Percentiles rank a stretch among this genome's conserved stretches.
Conservation (phyloP, 2,113 vertebrate genomes). For the Sebastes fasciatus region DNA sequence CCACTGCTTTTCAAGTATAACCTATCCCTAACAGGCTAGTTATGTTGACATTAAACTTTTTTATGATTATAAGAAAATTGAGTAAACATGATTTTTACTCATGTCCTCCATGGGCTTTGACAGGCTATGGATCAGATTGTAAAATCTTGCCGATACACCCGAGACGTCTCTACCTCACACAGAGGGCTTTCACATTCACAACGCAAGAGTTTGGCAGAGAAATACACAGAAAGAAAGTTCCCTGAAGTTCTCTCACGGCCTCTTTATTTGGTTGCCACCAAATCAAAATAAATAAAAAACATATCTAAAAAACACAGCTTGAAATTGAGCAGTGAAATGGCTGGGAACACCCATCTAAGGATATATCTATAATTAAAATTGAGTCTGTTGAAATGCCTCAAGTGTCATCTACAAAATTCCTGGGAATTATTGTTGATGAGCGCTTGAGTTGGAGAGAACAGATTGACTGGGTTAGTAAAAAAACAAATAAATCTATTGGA, state of each 20-base stretch:
- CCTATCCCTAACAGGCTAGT: not conserved
- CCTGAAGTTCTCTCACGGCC: conserved; percentile 51
- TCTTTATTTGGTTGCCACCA: conserved; percentile 48
- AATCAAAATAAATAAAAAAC: conserved; percentile 44
- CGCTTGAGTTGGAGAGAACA: no score
- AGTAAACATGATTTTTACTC: not conserved
- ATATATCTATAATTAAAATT: no score
- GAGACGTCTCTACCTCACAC: not conserved
- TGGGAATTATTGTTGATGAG: no score
- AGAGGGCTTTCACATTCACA: not conserved
- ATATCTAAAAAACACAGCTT: conserved; percentile 15
- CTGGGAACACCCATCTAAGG: not conserved
- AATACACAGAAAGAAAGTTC: not conserved
- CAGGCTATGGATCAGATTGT: not conserved
- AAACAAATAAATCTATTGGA: no score
- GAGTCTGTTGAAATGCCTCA: no score
- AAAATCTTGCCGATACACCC: not conserved
- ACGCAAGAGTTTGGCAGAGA: conserved; percentile 22
- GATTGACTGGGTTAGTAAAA: no score
- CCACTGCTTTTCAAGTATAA: not conserved
- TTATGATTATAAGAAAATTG: not conserved
- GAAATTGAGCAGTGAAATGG: conserved; percentile 9
- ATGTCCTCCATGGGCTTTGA: not conserved
- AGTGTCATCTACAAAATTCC: no score
- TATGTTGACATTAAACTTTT: not conserved